Base-by-base conservation (phyloP, 2,888 invertebrate genomes). In the Gibbula magus region DNA sequence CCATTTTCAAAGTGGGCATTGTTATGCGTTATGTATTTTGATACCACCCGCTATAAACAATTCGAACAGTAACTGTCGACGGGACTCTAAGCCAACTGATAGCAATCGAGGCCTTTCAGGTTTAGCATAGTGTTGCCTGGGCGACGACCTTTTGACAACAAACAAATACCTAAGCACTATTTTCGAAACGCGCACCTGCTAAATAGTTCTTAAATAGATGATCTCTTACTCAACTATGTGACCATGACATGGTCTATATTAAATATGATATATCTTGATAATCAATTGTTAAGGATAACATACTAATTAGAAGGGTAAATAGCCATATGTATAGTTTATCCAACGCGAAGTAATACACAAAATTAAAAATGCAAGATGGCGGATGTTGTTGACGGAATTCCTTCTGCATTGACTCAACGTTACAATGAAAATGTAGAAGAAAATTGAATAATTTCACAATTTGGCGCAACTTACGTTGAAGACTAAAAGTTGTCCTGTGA, bases 331-430 rank as follows among this genome's bases (percentile, higher is more conserved):
- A 29, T 10, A 10, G 18, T 25, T 29, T 61, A 61, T 61, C 20
- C 8, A 35, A 7, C 18, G 70, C 70, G 70, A 29, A 70, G 20
- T 70, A 35, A 70, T 18, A 70, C 39, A 39, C 20, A 13, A 35
- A 39, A 39, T 70, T 70, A 39, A 10, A 70, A 39, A 32, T 70
- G 35, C 70, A 70, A 70, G 32, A 70, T 70, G 70, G 70, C 70
- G 70, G 75, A 53, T 45, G 75, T 51, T 75, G 75, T 52, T 75
- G 75, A 51, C 25, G 51, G 52, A 75, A 75, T 75, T 75, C 51
- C 52, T 75, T 45, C 29, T 25, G 52, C 56, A 75, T 53, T 20
- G 75, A 20, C 32, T 20, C 70, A 2, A 70, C 35, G 35, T 70
- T 35, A 20, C 35, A 35, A 32, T 70, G 70, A 70, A 70, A 70